These are phyloP conservation scores for Drosophila gaucha DNA, from an alignment of 2,888 invertebrate genomes.

Conservation along the genomic window DNA sequence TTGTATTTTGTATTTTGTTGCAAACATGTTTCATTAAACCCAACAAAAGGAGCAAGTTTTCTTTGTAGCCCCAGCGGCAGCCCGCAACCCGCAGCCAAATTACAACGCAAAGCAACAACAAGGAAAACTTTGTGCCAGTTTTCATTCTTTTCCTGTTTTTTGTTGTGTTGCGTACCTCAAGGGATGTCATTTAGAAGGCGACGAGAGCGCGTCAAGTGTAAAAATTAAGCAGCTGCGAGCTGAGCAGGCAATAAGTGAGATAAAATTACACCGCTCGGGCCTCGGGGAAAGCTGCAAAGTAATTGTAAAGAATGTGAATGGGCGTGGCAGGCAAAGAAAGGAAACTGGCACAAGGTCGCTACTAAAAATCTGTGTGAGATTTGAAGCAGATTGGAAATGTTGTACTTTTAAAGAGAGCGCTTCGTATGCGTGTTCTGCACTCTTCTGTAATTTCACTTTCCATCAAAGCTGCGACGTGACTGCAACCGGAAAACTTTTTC, in stretches of 20 bases:
- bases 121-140: slow-evolving; percentile 65
- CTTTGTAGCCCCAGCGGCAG: slow-evolving; percentile 1
- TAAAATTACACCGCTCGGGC: slow-evolving; percentile 53
- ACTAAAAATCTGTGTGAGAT: slow-evolving; percentile 3
- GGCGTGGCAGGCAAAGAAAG: slow-evolving; percentile 21
- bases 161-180: slow-evolving; percentile 37
- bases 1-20: slow-evolving; percentile 8
- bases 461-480: slow-evolving; percentile 49
- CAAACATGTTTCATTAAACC: slow-evolving; percentile 7
- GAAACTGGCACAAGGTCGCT: slow-evolving; percentile 45
- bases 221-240: slow-evolving; percentile 70
- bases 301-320: slow-evolving; percentile 56
- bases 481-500: slow-evolving; percentile 58
- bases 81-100: slow-evolving; percentile 44
- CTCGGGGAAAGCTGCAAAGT: slow-evolving; percentile 36
- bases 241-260: slow-evolving; percentile 66
- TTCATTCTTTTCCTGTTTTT: background rate
- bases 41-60: slow-evolving; percentile 25
- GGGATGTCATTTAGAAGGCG: slow-evolving; percentile 68
- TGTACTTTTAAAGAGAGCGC: slow-evolving; percentile 23
- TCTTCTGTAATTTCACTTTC: slow-evolving; percentile 40
- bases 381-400: background rate
- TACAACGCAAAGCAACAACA: slow-evolving; percentile 19
- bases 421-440: background rate
- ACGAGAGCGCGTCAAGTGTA: slow-evolving; percentile 63